Conservation (phyloP, 1,140 invertebrate genomes). For the Brachionus koreanus region DNA sequence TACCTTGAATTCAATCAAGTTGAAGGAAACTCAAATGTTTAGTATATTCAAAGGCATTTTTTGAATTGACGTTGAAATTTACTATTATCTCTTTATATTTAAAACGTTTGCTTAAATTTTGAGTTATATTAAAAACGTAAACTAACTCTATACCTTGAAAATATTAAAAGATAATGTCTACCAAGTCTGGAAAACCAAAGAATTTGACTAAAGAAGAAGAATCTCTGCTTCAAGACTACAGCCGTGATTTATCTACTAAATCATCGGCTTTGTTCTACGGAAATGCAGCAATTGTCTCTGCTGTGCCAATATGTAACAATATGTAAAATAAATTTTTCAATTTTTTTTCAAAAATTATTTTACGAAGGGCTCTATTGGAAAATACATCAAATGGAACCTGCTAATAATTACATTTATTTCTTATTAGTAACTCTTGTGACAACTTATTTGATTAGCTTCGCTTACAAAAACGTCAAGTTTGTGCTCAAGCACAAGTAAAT, state of each 20-base stretch:
- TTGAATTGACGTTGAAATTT: neutral
- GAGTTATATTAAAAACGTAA: neutral
- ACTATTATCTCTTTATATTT: neutral
- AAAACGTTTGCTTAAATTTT: neutral
- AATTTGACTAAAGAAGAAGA: slow-evolving; percentile 93
- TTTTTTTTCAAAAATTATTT: too few relatives aligned
- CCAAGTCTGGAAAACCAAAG: slow-evolving; percentile 11
- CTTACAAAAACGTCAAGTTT: slow-evolving; percentile 97
- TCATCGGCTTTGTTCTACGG: slow-evolving; percentile 94
- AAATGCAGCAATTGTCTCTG: slow-evolving; percentile 92
- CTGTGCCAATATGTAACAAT: slow-evolving; percentile 93
- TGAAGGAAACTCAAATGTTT: neutral
- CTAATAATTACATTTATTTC: slow-evolving; percentile 81
- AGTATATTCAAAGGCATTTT: neutral
- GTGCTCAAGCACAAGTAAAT: slow-evolving; percentile 88
- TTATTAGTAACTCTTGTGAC: slow-evolving; percentile 73
- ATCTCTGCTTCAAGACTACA: slow-evolving; percentile 94
- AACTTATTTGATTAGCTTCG: slow-evolving; percentile 87
- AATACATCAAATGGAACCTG: slow-evolving; percentile 91
- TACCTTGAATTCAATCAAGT: neutral
- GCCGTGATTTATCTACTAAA: slow-evolving; percentile 93
- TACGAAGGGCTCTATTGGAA: slow-evolving; percentile 93
- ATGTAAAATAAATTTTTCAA: slow-evolving; percentile 45
- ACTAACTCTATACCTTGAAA: neutral
- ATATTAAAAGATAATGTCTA: neutral